Evolutionary conservation across 2,888 invertebrate genomes (phyloP), one percentile per base, ranked within the genome.

Genomic region (Zygogramma bicolorata): DNA sequence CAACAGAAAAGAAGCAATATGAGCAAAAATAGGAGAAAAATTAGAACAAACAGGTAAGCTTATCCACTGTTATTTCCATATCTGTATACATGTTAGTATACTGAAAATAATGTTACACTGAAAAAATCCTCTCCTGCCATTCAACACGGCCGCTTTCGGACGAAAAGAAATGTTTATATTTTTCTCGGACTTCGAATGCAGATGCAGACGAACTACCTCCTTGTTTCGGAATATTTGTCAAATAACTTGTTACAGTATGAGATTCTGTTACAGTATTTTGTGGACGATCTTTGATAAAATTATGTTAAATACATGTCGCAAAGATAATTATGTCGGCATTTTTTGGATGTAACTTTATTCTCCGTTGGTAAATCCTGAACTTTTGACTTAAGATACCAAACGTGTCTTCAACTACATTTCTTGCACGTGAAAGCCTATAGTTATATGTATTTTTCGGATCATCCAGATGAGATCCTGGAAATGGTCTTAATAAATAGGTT

Each of bases 401-500:
- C n/a, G 69, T 15, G 29, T 53, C 31, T 57, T 71, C 74, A 10
- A 27, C 3, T 34, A 20, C 22, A 20, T 65, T 65, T 31, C 71
- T 68, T 13, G 65, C 66, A 53, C 65, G 65, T 31, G 57, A 69
- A 7, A 65, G 40, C 13, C 71, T 31, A 69, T 74, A 71, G 49
- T 71, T 74, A 42, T 34, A 74, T 27, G 13, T 57, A 31, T 34
- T 18, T 34, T 69, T 71, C 25, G 10, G 15, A 65, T 62, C 61
- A 53, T 59, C n/a, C 34, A 60, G 10, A 61, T 63, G 27, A 38
- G 25, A 10, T 40, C 58, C 49, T 71, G 67, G 63, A 71, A 46
- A 74, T 42, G 74, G 70, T 65, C 53, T 25, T 70, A 79, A 66
- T 59, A 78, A 61, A 59, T 81, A 70, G 4, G 63, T 70, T 71